Conservation (phyloP, 1,140 invertebrate species). For the Sesamia nonagrioides region DNA sequence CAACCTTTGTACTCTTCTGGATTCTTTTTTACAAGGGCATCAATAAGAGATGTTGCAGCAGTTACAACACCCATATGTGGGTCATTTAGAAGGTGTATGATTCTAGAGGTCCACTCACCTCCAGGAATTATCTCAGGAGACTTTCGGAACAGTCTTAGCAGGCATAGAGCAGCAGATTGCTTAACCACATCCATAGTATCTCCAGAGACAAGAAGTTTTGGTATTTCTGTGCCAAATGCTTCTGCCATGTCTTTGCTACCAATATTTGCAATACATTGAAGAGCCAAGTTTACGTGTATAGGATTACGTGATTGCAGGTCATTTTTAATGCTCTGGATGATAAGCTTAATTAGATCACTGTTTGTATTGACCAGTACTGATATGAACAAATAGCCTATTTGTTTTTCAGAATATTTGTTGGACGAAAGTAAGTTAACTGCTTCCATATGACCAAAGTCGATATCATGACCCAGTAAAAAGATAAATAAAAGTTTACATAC, state of each 20-base stretch:
- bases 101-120: conserved; percentile 99
- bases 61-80: conserved; percentile 99
- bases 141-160: conserved; percentile 97
- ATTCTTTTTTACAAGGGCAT: conserved; percentile 99
- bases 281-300: conserved; percentile 99
- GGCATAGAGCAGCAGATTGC: conserved; percentile 99
- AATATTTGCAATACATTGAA: conserved; percentile 99
- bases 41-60: conserved; percentile 98
- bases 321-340: conserved; percentile 99
- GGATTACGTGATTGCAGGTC: conserved; percentile 99
- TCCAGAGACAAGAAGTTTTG: conserved; percentile 98
- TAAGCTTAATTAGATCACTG: conserved; percentile 99
- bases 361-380: conserved; percentile 99
- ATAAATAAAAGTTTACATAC: conserved; percentile 99
- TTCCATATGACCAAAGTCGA: conserved; percentile 99
- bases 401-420: conserved; percentile 99
- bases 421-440: conserved; percentile 99
- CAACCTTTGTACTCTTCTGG: conserved; percentile 99
- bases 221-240: conserved; percentile 99
- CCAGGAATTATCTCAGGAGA: conserved; percentile 98
- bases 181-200: conserved; percentile 99
- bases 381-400: conserved; percentile 99
- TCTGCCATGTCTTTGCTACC: conserved; percentile 99
- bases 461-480: conserved; percentile 99
- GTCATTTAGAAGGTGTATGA: conserved; percentile 99